Base-by-base conservation (phyloP, 2,797 vertebrate species). In the Apogon hyalosoma region DNA sequence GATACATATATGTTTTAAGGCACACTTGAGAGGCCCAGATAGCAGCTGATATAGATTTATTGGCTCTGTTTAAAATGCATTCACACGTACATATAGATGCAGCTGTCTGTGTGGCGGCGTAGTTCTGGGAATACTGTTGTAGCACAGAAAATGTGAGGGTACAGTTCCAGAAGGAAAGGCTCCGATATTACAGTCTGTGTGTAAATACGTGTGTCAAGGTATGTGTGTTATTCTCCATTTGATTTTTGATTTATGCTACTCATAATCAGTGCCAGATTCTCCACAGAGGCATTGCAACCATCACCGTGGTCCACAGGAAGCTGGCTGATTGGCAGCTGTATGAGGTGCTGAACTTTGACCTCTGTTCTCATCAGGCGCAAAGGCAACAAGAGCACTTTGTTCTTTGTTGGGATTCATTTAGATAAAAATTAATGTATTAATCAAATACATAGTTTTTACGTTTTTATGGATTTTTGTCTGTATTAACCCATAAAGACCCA, bases 21-120 rank as follows among this genome's bases (percentile, higher is more conserved):
- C 83, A 84, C 76, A 84, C 75, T 84, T 66, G 74, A 82, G 81
- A 82, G 60, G 49, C 12, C 49, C 58, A 43, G 85, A 78, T 74
- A 85, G 84, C 75, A 69, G 69, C 65, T 80, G 68, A 86, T 84
- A 87, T 84, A 84, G 82, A 89, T 86, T 88, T 83, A 81, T 83
- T 40, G 39, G 60, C 50, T 77, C 42, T 68, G 73, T 78, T 87
- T 87, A 84, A 86, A 86, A 86, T 88, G 78, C 74, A 73, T 82
- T 82, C 18, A 64, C 84, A 85, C 65, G 57, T 80, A 69, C 69
- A 66, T 77, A 53, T 70, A 41, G 43, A 69, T 54, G 68, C 69
- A 69, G 66, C 70, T 90, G 83, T 82, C 73, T 75, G 69, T 69
- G 75, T 73, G 79, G 48, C 0, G 18, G 76, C 33, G 11, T 31